These are phyloP conservation scores for Campaea margaritaria DNA, from an alignment of 2,888 invertebrate genomes.

Conservation along the genomic window DNA sequence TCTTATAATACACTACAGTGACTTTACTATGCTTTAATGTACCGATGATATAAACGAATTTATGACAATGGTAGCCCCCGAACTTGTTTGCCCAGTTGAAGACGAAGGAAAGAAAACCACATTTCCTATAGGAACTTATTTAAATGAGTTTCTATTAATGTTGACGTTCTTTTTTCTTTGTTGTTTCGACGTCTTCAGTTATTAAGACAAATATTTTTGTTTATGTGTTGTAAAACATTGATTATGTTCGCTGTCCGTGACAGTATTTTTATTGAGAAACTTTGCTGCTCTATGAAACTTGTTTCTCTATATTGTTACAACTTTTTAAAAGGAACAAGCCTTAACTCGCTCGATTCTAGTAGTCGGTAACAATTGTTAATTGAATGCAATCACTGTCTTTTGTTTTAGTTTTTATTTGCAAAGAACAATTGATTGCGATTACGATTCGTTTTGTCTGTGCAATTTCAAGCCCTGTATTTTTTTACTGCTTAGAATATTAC, in stretches of 20 bases:
- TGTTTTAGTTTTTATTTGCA: slow-evolving; percentile 25
- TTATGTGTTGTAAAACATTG: background rate
- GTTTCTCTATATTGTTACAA: slow-evolving; percentile 4
- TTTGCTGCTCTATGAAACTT: too few species aligned
- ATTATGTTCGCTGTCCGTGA: background rate
- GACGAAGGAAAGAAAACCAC: slow-evolving; percentile 26
- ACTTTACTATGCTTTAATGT: too few species aligned
- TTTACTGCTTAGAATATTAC: too few species aligned
- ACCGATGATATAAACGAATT: background rate
- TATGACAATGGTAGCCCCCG: slow-evolving; percentile 13
- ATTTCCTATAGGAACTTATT: slow-evolving; percentile 26
- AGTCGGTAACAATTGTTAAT: slow-evolving; percentile 12
- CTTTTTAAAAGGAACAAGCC: background rate
- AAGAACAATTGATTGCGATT: slow-evolving; percentile 21
- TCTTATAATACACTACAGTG: too few species aligned
- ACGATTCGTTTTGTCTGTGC: slow-evolving; percentile 4
- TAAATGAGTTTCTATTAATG: slow-evolving; percentile 27
- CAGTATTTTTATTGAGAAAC: background rate
- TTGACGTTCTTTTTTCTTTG: slow-evolving; percentile 22
- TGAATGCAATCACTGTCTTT: slow-evolving; percentile 21
- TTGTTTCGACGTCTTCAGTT: background rate
- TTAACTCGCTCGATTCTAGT: slow-evolving; percentile 8
- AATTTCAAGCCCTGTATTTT: background rate
- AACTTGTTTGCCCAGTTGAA: slow-evolving; percentile 24
- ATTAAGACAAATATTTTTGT: background rate